Base-by-base conservation (phyloP, 1,140 invertebrate genomes). In the Aculops lycopersici region DNA sequence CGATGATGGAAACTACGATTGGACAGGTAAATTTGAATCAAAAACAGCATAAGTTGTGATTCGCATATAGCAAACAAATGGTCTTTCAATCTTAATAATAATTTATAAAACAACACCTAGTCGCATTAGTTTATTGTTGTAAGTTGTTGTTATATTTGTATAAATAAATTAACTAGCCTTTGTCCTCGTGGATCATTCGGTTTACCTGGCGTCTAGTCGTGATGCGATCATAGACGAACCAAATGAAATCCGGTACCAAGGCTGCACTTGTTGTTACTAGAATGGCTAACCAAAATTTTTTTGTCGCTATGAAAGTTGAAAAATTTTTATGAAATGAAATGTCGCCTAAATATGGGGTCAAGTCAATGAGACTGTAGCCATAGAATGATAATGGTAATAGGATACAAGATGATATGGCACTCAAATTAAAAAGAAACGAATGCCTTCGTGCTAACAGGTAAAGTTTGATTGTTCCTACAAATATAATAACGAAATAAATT, bases 1-100 rank as follows among this genome's bases (percentile, higher is more conserved):
- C 18, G 56, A 54, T 47, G 61, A 63, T 47, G 58, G 56, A 52
- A 51, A 58, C 35, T 63, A 59, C 51, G 61, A 63, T 47, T 63
- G 61, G 61, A 52, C 52, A 13, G 58, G 36, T 41, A 3, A 35
- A 37, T 31, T 31, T 31, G 24, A 31, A 8, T 8, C 8, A 8
- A 31, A 31, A 31, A 31, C n/a, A 31, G n/a, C n/a, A n/a, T n/a
- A n/a, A n/a, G n/a, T n/a, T n/a, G n/a, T n/a, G n/a, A n/a, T n/a
- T n/a, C n/a, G n/a, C n/a, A n/a, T n/a, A n/a, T n/a, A n/a, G n/a
- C n/a, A n/a, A n/a, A n/a, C n/a, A n/a, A n/a, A n/a, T n/a, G n/a
- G n/a, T n/a, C n/a, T n/a, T n/a, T n/a, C n/a, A n/a, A n/a, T n/a
- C n/a, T n/a, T n/a, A n/a, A n/a, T n/a, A n/a, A n/a, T n/a, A n/a